Base-by-base conservation (phyloP, 1,140 invertebrate species). In the Chionoecetes opilio region DNA sequence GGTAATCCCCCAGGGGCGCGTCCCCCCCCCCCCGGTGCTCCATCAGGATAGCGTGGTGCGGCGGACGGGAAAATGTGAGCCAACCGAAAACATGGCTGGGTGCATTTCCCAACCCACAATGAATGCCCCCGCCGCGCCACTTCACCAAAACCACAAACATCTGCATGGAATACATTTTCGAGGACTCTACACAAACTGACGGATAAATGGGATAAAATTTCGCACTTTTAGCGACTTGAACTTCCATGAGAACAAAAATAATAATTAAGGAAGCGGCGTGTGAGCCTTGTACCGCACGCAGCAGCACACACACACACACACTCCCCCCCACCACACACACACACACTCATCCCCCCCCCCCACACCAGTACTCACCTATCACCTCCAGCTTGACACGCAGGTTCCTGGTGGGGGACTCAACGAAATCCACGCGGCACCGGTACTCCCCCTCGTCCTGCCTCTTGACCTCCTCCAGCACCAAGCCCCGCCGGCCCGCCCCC, bases 391-490 rank as follows among this genome's bases (percentile, higher is more conserved):
- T 98, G 96, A 99, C 98, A 96, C 98, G 98, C 96, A 98, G 98
- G 97, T 98, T 98, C 93, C 98, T 98, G 35, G 98, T 99, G 6
- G 98, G 98, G 35, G 98, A 98, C 93, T 98, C 98, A 92, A 98
- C 97, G 96, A 98, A 99, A 97, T 99, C 98, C 82, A 99, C 98
- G 46, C 99, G 97, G 97, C 99, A 99, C 96, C 98, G 97, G 97
- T 99, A 99, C 84, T 99, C 97, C 9, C 98, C 97, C 97, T 98
- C 98, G 96, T 99, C 99, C 96, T 35, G 87, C 46, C 82, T 14
- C 2, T 26, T 35, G 0, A 94, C 88, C 63, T 41, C 34, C 31
- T 91, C 88, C 9, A 94, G 93, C 0, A 94, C 31, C 11, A 94
- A 82, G 9, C 93, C 93, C 26, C 37, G 41, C n/a, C 2, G 17